Base-by-base conservation (phyloP, 2,113 vertebrate genomes). In the Cryptomyrus ogoouensis region DNA sequence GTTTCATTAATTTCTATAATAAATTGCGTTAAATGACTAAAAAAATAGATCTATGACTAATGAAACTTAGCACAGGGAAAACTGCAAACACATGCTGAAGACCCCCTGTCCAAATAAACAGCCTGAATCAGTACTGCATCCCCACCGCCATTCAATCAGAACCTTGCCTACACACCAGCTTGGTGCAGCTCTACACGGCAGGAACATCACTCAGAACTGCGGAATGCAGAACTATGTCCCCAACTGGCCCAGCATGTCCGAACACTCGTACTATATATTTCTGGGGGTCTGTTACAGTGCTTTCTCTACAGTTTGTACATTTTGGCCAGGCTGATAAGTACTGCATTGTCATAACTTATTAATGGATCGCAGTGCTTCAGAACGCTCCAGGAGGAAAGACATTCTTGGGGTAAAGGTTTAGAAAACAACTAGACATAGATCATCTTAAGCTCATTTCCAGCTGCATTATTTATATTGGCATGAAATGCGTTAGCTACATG, bases 241-340 rank as follows among this genome's bases (percentile, higher is more conserved):
- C 91, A 89, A 93, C 90, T 62, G 91, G 62, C 91, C 89, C 90
- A 91, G 92, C 92, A 92, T 95, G 94, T 93, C 95, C 94, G 95
- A 96, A 94, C 92, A 93, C 91, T 93, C 94, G 94, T 95, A 94
- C 95, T 96, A 94, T 95, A 96, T 94, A 95, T 95, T 95, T 95
- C 93, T 93, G 93, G 90, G 92, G 92, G 93, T 93, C 93, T 49
- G 91, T 90, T 19, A 52, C 19, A 77, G 21, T 89, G 90, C 91
- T 91, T 94, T 94, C 90, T 94, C 94, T 91, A 90, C 52, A 91
- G 95, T 95, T 96, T 95, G 93, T 93, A 94, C 94, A 94, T 94
- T 96, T 94, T 90, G 93, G 90, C 93, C 93, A 91, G 94, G 91
- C 92, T 93, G 93, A 94, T 95, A 95, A 96, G 94, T 93, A 94